These are phyloP conservation scores for Brachymystax lenok DNA, from an alignment of 2,797 vertebrate species.

Conservation along the genomic window DNA sequence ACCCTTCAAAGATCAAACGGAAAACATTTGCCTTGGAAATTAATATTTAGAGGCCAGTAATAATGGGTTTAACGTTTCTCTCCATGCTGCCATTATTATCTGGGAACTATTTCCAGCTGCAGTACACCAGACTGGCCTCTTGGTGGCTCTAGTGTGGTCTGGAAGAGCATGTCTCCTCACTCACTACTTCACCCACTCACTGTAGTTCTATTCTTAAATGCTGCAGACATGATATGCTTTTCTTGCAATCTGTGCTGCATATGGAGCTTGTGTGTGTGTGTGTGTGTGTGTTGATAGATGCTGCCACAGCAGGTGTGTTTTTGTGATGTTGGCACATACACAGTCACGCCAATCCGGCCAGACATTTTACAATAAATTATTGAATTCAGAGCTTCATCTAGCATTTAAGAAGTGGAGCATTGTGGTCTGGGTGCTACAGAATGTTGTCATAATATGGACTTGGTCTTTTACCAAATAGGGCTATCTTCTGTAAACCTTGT, in stretches of 20 bases:
- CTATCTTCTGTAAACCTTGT: too few relatives aligned
- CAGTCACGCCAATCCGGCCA: not conserved
- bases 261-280: slow-evolving; percentile 35
- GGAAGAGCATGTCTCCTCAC: slow-evolving; percentile 23
- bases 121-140: slow-evolving; percentile 42
- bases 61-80: slow-evolving; percentile 73
- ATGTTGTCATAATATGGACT: not conserved
- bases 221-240: not conserved
- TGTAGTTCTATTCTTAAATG: slow-evolving; percentile 24
- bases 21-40: slow-evolving; percentile 70
- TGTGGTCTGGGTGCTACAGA: not conserved
- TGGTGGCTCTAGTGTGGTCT: slow-evolving; percentile 71
- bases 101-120: not conserved
- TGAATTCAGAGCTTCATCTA: not conserved
- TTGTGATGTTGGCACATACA: slow-evolving; percentile 17
- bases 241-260: slow-evolving; percentile 35
- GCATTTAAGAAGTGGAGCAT: not conserved
- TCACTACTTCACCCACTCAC: slow-evolving; percentile 28
- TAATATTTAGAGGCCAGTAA: slow-evolving; percentile 61
- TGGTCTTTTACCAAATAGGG: too few relatives aligned
- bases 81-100: slow-evolving; percentile 39
- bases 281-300: slow-evolving; percentile 27
- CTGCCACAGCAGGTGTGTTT: slow-evolving; percentile 37
- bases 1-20: slow-evolving; percentile 65
- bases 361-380: not conserved